Evolutionary conservation across 2,888 invertebrate genomes (phyloP), one percentile per base, ranked within the genome.

Genomic region (Podabrus alpinus): DNA sequence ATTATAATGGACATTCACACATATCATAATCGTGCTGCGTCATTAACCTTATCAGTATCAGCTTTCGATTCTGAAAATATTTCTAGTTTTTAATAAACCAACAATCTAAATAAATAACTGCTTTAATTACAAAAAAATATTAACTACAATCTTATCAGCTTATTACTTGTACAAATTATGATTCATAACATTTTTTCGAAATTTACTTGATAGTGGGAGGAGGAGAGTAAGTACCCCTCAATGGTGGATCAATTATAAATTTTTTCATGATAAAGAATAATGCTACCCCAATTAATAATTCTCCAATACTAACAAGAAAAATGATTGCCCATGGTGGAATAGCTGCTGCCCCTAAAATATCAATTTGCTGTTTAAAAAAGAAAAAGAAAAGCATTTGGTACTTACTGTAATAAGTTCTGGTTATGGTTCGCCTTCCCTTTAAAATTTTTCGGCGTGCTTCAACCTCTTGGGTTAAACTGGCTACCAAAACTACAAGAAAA

Each of bases 311-410:
- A 15, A 93, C 88, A 80, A 95, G 86, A 21, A 94, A 83, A 75
- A 93, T 91, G 75, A 94, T 91, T 0, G 93, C 92, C 94, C 95
- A 95, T 0, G 94, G 94, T 77, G 95, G 94, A 80, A 95, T 91
- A 10, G 92, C 90, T 71, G 91, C 90, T 68, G 92, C 92, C 86
- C 87, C 94, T 94, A 79, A 82, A 86, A 86, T 25, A 11, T 7
- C 59, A 45, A 45, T 45, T 45, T 9, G 1, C 2, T 1, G 7
- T 62, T n/a, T 66, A n/a, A 29, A 17, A 15, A 13, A 59, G 21
- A 9, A 60, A 59, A 64, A n/a, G n/a, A n/a, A 15, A 9, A 19
- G 59, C 13, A 45, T 68, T 25, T 59, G 60, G 69, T 74, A 91
- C 94, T 94, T 90, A 95, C 95, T 90, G 84, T 93, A 93, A 85